Evolutionary conservation across 2,797 vertebrate genomes (phyloP), one percentile per base, ranked within the genome.

Genomic region (Naso thynnoides): DNA sequence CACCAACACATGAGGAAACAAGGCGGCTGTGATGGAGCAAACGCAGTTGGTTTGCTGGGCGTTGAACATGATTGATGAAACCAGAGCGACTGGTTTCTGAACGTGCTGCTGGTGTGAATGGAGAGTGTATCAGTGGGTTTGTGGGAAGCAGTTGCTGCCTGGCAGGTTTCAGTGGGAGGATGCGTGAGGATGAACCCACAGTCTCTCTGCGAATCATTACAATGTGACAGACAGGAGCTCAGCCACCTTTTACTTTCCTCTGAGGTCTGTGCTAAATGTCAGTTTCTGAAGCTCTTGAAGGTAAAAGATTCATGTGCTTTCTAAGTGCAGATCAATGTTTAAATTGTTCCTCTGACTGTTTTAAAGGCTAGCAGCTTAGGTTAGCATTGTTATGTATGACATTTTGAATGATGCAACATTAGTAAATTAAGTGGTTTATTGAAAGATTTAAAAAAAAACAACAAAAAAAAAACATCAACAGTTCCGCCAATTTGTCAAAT

Each of bases 161-260:
- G 50, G 56, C 84, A 65, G 78, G 82, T 80, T 86, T 86, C 63
- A 52, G 89, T 77, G 70, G 85, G 80, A 74, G 72, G 74, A 61
- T 19, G 70, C 24, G n/a, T 44, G 78, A 47, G 31, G 50, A 66
- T 42, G 60, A 70, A 42, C 24, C 41, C 48, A 9, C 47, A 8
- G 47, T 49, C 23, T 73, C 57, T 13, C 11, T 0, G 45, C 81
- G 85, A 88, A 60, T 86, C 81, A 78, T 49, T 29, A 7, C 56
- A 23, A 56, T 18, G 5, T 27, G 41, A 58, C 38, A 3, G 16
- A 42, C 6, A 50, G 15, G 21, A 27, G 23, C 5, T 23, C 36
- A 0, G 47, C 5, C 18, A 31, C 10, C 23, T n/a, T 21, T 21
- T 1, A 29, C 50, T 49, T 18, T 55, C 13, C 50, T 39, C 24